Conservation (phyloP, 1,140 invertebrate genomes). For the Drosophila santomea region DNA sequence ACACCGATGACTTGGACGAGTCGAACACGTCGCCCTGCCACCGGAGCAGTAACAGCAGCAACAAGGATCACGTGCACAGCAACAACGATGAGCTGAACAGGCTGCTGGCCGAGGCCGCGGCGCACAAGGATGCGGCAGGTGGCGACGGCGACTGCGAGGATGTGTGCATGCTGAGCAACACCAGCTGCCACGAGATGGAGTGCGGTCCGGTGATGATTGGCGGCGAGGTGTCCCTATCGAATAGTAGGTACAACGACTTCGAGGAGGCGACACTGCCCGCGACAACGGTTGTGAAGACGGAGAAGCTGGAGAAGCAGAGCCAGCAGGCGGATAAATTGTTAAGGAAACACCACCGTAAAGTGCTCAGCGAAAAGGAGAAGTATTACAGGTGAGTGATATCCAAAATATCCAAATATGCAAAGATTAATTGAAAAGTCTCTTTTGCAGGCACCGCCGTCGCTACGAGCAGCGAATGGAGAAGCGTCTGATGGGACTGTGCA, state of each 20-base stretch:
- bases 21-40: not conserved
- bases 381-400: conserved; percentile 47
- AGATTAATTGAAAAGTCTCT: not conserved
- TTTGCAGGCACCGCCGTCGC: conserved; percentile 63
- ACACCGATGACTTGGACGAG: conserved; percentile 21
- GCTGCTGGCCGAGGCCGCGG: conserved; percentile 29
- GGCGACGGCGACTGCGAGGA: conserved; percentile 6
- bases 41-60: not conserved
- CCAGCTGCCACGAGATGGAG: conserved; percentile 22
- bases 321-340: not conserved
- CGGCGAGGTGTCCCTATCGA: conserved; percentile 41
- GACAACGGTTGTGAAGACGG: not conserved
- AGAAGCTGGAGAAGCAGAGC: not conserved
- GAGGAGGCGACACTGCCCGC: not conserved
- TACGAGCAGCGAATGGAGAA: conserved; percentile 71
- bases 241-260: conserved; percentile 23
- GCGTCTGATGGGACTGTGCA: conserved; percentile 61
- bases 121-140: not conserved
- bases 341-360: conserved; percentile 25
- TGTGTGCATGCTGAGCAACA: not conserved
- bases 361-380: conserved; percentile 53
- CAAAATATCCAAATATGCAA: too few relatives aligned
- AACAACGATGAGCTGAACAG: conserved; percentile 32
- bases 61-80: not conserved
- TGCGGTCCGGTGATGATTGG: conserved; percentile 44